Conservation (phyloP, 2,888 invertebrate genomes). For the Uloborus plumipes region DNA sequence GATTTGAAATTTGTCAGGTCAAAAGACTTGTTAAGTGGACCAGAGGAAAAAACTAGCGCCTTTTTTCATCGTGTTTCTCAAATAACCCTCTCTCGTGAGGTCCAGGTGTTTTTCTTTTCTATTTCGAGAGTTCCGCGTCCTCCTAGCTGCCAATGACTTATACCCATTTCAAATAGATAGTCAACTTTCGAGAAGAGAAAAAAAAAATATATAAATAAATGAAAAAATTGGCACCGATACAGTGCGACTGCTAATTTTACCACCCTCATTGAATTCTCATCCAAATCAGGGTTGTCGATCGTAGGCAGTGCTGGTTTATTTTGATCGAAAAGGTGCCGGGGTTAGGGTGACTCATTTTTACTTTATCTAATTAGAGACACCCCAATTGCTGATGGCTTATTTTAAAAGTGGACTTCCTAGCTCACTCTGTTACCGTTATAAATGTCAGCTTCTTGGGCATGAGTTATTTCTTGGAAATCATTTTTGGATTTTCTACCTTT, state of each 20-base stretch:
- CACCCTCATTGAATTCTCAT: slow-evolving; percentile 41
- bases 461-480: too few species aligned
- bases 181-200: too few species aligned
- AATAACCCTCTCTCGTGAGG: slow-evolving; percentile 25
- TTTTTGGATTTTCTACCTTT: too few species aligned
- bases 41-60: not conserved
- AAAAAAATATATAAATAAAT: too few species aligned
- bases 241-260: slow-evolving; percentile 57
- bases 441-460: too few species aligned
- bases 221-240: slow-evolving; percentile 38
- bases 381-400: too few species aligned
- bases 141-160: slow-evolving; percentile 41
- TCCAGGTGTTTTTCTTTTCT: slow-evolving; percentile 38
- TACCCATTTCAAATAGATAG: not conserved
- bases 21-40: slow-evolving; percentile 10
- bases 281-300: slow-evolving; percentile 51
- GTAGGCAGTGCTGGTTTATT: not conserved
- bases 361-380: too few species aligned
- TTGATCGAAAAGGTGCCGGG: too few species aligned
- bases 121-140: slow-evolving; percentile 17
- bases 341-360: too few species aligned
- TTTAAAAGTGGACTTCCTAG: too few species aligned
- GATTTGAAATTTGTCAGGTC: not conserved
- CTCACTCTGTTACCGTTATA: too few species aligned
- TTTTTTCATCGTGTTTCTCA: slow-evolving; percentile 4